Base-by-base conservation (phyloP, 2,797 vertebrate genomes). In the Melanotaenia maccullochi region DNA sequence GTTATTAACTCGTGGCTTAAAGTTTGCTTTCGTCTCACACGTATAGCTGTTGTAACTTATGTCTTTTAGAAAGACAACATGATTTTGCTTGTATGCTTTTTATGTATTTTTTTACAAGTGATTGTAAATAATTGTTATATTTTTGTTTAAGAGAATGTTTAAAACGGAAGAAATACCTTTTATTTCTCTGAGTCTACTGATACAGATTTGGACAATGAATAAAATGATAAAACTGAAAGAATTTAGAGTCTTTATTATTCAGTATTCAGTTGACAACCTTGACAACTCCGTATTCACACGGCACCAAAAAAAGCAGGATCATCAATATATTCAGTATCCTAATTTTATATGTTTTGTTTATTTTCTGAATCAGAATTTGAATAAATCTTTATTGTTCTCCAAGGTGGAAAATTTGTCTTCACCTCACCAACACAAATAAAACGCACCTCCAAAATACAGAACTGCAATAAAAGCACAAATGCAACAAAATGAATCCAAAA, bases 71-170 rank as follows among this genome's bases (percentile, higher is more conserved):
- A 98, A 98, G 97, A 98, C 97, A 96, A 88, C 83, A 84, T 90
- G 77, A 84, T 95, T 96, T 90, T 94, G 95, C 96, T 95, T 94
- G 94, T 96, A 96, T 90, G 96, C 95, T 96, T 96, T 96, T 89
- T 92, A 96, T 96, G 95, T 98, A 95, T 96, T 97, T 97, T 33
- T 92, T 96, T 97, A 97, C 93, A 88, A 93, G 96, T 96, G 95
- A 95, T 92, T 97, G 96, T 97, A 97, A 95, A 97, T 97, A 97
- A 91, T 96, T 97, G 96, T 96, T 97, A 95, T 97, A 98, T 98
- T 98, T 94, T 98, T 97, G 95, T 97, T 97, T 93, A 96, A 97
- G 93, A 98, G 94, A 96, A 96, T 96, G 96, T 96, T 94, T 95
- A 95, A 96, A 86, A 81, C 88, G 51, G 65, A 79, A 86, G 83